Evolutionary conservation across 2,113 vertebrate species (phyloP).

Genomic region (Galbula dea): DNA sequence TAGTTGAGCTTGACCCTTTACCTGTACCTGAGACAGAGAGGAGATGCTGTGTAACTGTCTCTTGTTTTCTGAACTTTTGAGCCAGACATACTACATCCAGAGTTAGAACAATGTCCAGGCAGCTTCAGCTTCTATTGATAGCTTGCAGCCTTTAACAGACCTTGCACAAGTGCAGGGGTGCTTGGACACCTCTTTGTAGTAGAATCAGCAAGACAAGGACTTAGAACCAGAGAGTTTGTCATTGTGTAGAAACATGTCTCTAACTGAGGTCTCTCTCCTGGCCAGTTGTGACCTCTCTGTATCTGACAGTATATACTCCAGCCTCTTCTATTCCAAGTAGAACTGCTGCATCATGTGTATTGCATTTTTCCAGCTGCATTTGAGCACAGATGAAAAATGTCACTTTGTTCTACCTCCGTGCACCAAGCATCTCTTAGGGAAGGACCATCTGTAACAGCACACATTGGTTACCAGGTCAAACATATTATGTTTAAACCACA

Average conservation of each 20-base stretch:
- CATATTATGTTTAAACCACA: rapidly evolving
- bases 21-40: not conserved
- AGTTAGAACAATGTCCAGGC: not conserved
- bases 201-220: not conserved
- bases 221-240: not conserved
- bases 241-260: not conserved
- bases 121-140: not conserved
- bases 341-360: not conserved
- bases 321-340: not conserved
- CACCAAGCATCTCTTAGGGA: not conserved
- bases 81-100: not conserved
- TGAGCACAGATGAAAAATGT: not conserved
- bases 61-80: not conserved
- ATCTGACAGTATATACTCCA: not conserved
- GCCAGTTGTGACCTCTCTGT: not conserved
- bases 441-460: not conserved
- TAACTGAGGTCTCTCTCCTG: not conserved
- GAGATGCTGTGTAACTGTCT: not conserved
- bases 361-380: not conserved
- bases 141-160: not conserved
- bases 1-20: not conserved
- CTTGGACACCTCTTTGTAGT: not conserved
- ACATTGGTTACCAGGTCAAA: not conserved
- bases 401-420: not conserved
- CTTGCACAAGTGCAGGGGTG: not conserved